Evolutionary conservation across 2,888 invertebrate species (phyloP).

Genomic region (Lycocerus yunnanus): DNA sequence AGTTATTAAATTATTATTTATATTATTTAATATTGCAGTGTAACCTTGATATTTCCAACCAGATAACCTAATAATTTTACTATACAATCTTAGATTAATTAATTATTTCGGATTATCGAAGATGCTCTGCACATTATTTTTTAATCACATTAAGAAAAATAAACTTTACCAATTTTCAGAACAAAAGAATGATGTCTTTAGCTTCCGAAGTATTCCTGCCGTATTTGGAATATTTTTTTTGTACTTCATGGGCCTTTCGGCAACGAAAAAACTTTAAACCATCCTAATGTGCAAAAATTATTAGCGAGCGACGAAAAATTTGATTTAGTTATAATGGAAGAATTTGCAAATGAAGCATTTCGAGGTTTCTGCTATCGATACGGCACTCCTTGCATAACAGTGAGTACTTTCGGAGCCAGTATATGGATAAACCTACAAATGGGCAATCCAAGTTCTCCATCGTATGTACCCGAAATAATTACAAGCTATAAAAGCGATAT

Average conservation of each 20-base stretch:
- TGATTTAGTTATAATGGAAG: conserved; percentile 51
- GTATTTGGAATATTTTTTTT: not conserved
- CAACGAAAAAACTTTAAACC: conserved; percentile 37
- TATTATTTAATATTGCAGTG: no score
- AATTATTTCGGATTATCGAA: no score
- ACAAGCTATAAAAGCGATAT: not conserved
- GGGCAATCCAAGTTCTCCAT: conserved; percentile 55
- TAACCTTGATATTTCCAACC: no score
- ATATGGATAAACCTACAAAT: conserved; percentile 55
- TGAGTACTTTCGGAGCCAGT: conserved; percentile 49
- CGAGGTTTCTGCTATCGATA: conserved; percentile 46
- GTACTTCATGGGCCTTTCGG: not conserved
- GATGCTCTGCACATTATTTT: no score
- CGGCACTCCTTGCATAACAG: conserved; percentile 37
- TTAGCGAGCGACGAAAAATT: conserved; percentile 46
- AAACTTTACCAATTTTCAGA: not conserved
- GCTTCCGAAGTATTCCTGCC: not conserved
- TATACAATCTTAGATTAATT: no score
- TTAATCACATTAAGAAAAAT: not conserved
- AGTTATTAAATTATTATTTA: not conserved
- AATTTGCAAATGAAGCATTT: conserved; percentile 56
- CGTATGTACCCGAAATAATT: conserved; percentile 56
- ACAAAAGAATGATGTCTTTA: not conserved
- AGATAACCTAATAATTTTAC: no score
- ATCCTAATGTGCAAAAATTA: conserved; percentile 48